phyloP scores from a whole-genome alignment of 2,888 invertebrate species.

The Orthonevra nobilis region DNA sequence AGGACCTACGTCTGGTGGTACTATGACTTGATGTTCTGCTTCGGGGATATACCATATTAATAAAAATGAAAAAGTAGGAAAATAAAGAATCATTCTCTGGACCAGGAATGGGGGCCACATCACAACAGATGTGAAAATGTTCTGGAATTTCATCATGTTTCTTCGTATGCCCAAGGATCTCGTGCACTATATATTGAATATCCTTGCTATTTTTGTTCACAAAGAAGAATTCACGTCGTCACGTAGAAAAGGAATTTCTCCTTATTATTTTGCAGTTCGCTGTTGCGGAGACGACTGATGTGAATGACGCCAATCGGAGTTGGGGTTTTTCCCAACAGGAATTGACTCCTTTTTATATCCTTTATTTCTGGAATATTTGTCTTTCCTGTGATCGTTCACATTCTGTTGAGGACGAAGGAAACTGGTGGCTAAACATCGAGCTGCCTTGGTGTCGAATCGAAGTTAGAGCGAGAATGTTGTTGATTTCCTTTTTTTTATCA shows the following conservation, averaged over 20 bases:
- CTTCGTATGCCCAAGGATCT: conserved; percentile 16
- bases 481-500: conserved; percentile 7
- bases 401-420: conserved; percentile 26
- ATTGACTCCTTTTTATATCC: background rate
- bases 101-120: conserved; percentile 20
- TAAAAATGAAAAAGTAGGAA: conserved; percentile 31
- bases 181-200: conserved; percentile 31
- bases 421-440: conserved; percentile 24
- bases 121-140: conserved; percentile 52
- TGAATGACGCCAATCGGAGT: conserved; percentile 26
- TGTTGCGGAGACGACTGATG: conserved; percentile 31
- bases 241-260: conserved; percentile 67
- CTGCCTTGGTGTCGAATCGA: conserved; percentile 50
- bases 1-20: conserved; percentile 39
- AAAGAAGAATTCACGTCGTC: conserved; percentile 45
- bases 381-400: background rate
- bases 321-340: background rate
- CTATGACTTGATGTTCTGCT: conserved; percentile 49
- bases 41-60: conserved; percentile 54
- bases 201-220: conserved; percentile 1
- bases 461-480: conserved; percentile 29
- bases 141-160: conserved; percentile 50
- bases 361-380: conserved; percentile 18
- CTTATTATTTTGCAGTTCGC: conserved; percentile 67
- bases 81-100: no score